phyloP scores from a whole-genome alignment of 2,888 invertebrate genomes.

The Eupithecia inturbata region DNA sequence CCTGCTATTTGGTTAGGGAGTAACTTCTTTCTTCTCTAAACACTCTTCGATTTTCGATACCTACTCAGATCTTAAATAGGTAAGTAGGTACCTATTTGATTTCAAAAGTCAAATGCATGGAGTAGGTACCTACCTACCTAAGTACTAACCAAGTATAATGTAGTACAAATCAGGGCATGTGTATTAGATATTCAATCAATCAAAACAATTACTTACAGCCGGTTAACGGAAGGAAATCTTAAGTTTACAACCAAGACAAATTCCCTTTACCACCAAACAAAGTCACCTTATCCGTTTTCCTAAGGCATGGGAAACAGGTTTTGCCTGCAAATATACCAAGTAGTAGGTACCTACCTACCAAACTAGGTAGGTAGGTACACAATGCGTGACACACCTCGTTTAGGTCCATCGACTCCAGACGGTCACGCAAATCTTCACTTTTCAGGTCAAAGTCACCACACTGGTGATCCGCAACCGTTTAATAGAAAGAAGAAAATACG shows the following conservation, averaged over 20 bases:
- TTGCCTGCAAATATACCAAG: constrained; percentile 21
- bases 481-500: constrained; percentile 19
- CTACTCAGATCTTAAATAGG: too few relatives aligned
- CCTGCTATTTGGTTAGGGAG: background rate
- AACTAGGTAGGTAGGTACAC: constrained; percentile 18
- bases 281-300: constrained; percentile 9
- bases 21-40: background rate
- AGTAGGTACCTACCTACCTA: background rate
- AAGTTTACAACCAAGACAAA: constrained; percentile 6
- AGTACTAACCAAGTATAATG: background rate
- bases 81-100: background rate
- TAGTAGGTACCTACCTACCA: constrained; percentile 11
- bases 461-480: constrained; percentile 33
- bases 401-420: constrained; percentile 35
- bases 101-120: background rate
- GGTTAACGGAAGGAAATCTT: constrained; percentile 9
- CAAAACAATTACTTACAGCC: background rate
- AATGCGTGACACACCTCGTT: constrained; percentile 43
- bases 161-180: background rate
- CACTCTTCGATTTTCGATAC: background rate
- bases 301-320: constrained; percentile 28
- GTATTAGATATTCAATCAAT: background rate
- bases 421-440: constrained; percentile 44
- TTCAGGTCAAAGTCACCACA: constrained; percentile 40
- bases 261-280: constrained; percentile 10